Evolutionary conservation across 2,113 vertebrate genomes (phyloP).

Genomic region (Enhydra lutris): DNA sequence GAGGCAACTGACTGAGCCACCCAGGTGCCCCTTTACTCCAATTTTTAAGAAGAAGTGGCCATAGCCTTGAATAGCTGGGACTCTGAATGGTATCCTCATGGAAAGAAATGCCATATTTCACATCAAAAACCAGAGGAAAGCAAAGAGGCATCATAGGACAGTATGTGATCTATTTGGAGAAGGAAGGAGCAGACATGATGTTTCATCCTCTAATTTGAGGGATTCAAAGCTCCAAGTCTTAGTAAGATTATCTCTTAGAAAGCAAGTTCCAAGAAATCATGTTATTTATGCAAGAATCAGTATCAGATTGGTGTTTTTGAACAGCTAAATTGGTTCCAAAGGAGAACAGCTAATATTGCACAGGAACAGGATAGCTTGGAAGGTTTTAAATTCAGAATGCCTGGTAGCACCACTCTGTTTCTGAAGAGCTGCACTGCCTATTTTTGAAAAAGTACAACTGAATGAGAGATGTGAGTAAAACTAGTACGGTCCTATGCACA

Average conservation of each 20-base stretch:
- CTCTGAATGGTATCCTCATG: not conserved
- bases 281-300: not conserved
- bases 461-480: not conserved
- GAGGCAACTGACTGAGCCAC: not conserved
- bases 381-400: not conserved
- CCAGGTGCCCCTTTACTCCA: not conserved
- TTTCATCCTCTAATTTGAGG: not conserved
- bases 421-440: not conserved
- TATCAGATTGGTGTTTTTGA: not conserved
- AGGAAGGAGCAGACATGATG: not conserved
- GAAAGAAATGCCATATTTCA: not conserved
- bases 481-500: not conserved
- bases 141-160: not conserved
- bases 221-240: not conserved
- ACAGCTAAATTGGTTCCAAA: not conserved
- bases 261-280: not conserved
- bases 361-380: not conserved
- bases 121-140: not conserved
- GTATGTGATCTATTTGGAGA: not conserved
- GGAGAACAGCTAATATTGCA: not conserved
- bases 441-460: not conserved
- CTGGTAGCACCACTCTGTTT: not conserved
- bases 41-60: not conserved
- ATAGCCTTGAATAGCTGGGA: not conserved
- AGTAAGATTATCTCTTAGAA: not conserved